These are phyloP conservation scores for Cordylochernes scorpioides DNA, from an alignment of 2,888 invertebrate genomes.

Conservation along the genomic window DNA sequence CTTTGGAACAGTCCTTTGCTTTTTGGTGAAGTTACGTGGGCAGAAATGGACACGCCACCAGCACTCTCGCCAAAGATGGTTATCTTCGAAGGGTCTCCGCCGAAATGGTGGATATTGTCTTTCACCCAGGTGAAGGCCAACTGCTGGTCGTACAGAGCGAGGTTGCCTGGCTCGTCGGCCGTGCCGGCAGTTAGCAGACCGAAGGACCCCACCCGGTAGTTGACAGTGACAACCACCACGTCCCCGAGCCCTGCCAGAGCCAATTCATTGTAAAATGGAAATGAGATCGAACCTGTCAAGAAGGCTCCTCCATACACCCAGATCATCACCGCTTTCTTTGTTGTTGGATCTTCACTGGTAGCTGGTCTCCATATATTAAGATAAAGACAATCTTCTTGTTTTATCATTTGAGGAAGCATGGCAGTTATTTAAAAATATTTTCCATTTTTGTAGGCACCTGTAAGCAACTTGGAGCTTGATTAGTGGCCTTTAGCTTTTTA, in stretches of 20 bases:
- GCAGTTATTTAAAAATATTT: too few species aligned
- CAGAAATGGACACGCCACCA: constrained; percentile 25
- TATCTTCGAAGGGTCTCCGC: constrained; percentile 27
- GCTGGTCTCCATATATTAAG: too few species aligned
- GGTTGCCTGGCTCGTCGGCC: constrained; percentile 34
- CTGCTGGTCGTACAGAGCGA: constrained; percentile 28
- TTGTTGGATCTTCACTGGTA: too few species aligned
- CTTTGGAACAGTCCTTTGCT: constrained; percentile 24
- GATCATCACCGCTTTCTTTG: constrained; percentile 18
- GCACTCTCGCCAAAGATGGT: constrained; percentile 31
- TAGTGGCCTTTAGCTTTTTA: too few species aligned
- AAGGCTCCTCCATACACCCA: constrained; percentile 26
- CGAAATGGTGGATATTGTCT: constrained; percentile 26
- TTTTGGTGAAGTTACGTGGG: constrained; percentile 19
- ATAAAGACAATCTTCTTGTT: too few species aligned
- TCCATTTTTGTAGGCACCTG: too few species aligned
- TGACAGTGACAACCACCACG: constrained; percentile 27
- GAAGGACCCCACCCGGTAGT: constrained; percentile 26
- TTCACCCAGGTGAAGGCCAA: constrained; percentile 29
- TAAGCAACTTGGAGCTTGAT: too few species aligned
- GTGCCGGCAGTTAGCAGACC: constrained; percentile 21
- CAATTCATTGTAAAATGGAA: constrained; percentile 26
- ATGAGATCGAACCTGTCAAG: constrained; percentile 22
- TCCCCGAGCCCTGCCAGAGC: constrained; percentile 22
- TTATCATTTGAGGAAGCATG: too few species aligned